Percentiles rank a stretch among this genome's conserved stretches.
These are phyloP conservation scores for Celastrina argiolus DNA, from an alignment of 2,888 invertebrate species.

Conservation along the genomic window DNA sequence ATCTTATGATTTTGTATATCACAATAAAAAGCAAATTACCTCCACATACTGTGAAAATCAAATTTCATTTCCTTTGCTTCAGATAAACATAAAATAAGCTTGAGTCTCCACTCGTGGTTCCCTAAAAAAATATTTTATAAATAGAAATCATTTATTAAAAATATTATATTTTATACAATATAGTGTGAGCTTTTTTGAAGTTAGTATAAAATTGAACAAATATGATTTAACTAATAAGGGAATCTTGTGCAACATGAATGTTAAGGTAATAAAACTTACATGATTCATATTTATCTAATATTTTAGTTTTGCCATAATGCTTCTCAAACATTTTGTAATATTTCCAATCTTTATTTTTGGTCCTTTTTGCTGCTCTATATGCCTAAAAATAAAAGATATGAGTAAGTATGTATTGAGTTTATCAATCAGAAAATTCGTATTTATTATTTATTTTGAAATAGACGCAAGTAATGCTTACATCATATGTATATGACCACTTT, in stretches of 20 bases:
- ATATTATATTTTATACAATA: too few relatives aligned
- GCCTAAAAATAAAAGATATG: slow-evolving; percentile 47
- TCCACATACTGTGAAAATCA: slow-evolving; percentile 59
- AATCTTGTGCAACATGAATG: not conserved
- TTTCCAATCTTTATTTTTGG: slow-evolving; percentile 62
- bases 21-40: slow-evolving; percentile 43
- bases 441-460: not conserved
- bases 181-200: too few relatives aligned
- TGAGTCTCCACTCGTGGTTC: slow-evolving; percentile 67
- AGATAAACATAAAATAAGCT: slow-evolving; percentile 54
- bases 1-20: too few relatives aligned
- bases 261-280: slow-evolving; percentile 49
- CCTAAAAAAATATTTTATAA: too few relatives aligned
- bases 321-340: slow-evolving; percentile 69
- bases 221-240: too few relatives aligned
- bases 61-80: slow-evolving; percentile 54
- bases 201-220: too few relatives aligned
- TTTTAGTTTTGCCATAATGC: slow-evolving; percentile 57
- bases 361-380: slow-evolving; percentile 64
- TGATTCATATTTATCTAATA: slow-evolving; percentile 66
- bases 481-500: slow-evolving; percentile 70
- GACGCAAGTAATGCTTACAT: slow-evolving; percentile 52
- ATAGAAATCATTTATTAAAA: too few relatives aligned
- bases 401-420: not conserved
- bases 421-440: not conserved